Base-by-base conservation (phyloP, 2,113 vertebrate species). In the Lepus europaeus region DNA sequence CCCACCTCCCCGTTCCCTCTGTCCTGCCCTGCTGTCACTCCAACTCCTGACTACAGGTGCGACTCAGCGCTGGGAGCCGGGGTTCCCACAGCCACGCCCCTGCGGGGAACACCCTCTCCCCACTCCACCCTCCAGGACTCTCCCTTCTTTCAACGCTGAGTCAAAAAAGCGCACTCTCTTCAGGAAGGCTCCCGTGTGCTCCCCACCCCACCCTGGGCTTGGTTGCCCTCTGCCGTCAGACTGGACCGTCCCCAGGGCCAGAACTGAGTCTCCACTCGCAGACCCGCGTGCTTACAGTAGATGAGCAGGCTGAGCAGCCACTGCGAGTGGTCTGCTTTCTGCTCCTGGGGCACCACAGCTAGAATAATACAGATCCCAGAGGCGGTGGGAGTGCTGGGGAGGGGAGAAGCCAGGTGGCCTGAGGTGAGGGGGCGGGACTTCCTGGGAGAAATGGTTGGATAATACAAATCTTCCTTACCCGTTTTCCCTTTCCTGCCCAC, bases 41-140 rank as follows among this genome's bases (percentile, higher is more conserved):
- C 84, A 88, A 89, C 25, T 86, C 88, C 94, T 96, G 95, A 97
- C 95, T 45, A 36, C 92, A 97, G 96, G 79, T 84, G 5, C 11
- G n/a, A 90, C 78, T 95, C 95, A 92, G 49, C 0, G 3, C 77
- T 14, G 59, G 5, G 31, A 1, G 16, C 74, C 19, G 33, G 45
- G 69, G 63, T 92, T 95, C 96, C 82, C 94, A 87, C 69, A 91
- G 95, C 85, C 95, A 74, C 94, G 16, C 96, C 97, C 90, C 79
- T 72, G 84, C 61, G 80, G 94, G 92, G 95, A 66, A 96, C 45
- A 91, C 91, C 73, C 82, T 86, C 69, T 87, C 31, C 70, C 84
- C 49, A 36, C 88, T n/a, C 92, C 90, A 90, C 96, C 96, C 92
- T 36, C 36, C 13, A 17, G 51, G 66, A 23, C 61, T 86, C 82